Evolutionary conservation across 2,797 vertebrate genomes (phyloP).

Genomic region (Clarias fuscus): DNA sequence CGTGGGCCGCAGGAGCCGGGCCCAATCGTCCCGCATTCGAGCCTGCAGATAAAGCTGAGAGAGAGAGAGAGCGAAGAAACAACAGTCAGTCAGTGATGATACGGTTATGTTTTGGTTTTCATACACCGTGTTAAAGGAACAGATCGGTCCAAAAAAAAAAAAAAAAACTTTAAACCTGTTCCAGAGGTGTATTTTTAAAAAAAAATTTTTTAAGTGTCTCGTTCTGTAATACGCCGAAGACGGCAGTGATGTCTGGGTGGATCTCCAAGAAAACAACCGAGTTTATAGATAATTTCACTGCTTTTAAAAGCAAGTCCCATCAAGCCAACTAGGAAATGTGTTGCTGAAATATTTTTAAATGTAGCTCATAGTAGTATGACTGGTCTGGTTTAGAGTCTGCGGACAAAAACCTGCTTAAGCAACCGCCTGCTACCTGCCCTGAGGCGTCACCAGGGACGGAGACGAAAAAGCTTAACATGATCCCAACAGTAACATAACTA

Average conservation of each 20-base stretch:
- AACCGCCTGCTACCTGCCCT: neutral
- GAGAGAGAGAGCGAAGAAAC: neutral
- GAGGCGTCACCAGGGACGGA: too few species aligned
- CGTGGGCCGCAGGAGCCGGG: conserved; percentile 89
- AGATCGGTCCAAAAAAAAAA: too few species aligned
- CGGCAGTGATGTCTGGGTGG: neutral
- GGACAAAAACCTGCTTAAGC: neutral
- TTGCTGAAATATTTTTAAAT: neutral
- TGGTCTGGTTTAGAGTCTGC: neutral
- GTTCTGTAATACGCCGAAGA: neutral
- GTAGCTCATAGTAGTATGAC: neutral
- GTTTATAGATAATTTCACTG: neutral
- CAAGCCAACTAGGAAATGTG: neutral
- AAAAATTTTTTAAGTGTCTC: too few species aligned
- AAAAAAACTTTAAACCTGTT: neutral
- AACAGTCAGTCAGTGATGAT: neutral
- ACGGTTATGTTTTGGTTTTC: neutral
- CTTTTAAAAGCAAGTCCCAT: neutral
- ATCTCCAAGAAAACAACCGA: neutral
- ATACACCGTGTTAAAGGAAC: neutral
- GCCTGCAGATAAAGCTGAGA: conserved; percentile 93
- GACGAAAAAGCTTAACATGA: too few species aligned
- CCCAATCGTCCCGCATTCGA: conserved; percentile 88
- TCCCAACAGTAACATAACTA: neutral
- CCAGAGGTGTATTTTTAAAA: neutral